These are phyloP conservation scores for Rotaria macrura DNA, from an alignment of 2,888 invertebrate genomes.

Conservation along the genomic window DNA sequence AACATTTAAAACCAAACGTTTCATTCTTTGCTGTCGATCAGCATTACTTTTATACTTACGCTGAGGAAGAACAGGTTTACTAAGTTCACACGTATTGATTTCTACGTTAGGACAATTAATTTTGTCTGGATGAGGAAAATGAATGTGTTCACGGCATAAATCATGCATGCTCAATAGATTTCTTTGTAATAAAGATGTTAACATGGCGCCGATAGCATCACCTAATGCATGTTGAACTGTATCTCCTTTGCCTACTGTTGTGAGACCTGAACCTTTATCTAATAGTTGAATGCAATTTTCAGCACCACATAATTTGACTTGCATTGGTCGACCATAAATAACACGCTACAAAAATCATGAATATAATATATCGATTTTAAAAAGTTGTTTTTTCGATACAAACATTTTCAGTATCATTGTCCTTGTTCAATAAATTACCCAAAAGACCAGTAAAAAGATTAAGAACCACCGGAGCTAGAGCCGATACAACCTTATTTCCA, in stretches of 20 bases:
- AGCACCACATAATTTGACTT: conserved; percentile 30
- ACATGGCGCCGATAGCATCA: conserved; percentile 24
- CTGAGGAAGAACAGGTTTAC: not conserved
- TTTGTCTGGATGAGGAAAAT: conserved; percentile 32
- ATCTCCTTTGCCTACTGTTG: conserved; percentile 25
- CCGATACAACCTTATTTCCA: not conserved
- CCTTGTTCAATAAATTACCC: conserved; percentile 27
- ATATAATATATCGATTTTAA: not conserved
- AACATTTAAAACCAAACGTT: not conserved
- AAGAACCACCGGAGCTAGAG: conserved; percentile 17
- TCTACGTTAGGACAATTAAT: conserved; percentile 19
- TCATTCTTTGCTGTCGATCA: not conserved
- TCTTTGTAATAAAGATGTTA: conserved; percentile 22
- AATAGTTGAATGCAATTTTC: conserved; percentile 29
- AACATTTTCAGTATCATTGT: conserved; percentile 29
- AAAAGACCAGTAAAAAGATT: conserved; percentile 26
- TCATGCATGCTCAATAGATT: conserved; percentile 29
- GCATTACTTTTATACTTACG: not conserved
- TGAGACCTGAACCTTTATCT: conserved; percentile 27
- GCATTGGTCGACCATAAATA: conserved; percentile 31
- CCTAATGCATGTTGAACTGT: conserved; percentile 32
- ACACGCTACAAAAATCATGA: conserved; percentile 1
- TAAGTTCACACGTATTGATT: conserved; percentile 31
- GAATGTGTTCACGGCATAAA: conserved; percentile 26
- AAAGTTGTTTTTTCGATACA: not conserved